These are phyloP conservation scores for Pao palembangensis DNA, from an alignment of 2,113 vertebrate genomes.

Conservation along the genomic window DNA sequence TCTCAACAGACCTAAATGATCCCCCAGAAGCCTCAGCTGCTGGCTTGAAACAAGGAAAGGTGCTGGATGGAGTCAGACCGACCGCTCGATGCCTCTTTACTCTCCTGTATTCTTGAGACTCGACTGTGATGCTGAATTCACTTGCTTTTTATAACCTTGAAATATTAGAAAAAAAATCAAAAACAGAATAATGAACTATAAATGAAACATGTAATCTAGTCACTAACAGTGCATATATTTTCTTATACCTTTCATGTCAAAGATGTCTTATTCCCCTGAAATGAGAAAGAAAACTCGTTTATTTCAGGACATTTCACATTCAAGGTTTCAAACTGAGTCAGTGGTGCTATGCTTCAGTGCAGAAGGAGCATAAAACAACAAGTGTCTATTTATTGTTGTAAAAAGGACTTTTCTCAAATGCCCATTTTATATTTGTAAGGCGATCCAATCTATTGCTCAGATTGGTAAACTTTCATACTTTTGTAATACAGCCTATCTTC, in stretches of 20 bases:
- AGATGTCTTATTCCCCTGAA: conserved; percentile 92
- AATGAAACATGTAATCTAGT: conserved; percentile 71
- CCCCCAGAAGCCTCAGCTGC: conserved; percentile 41
- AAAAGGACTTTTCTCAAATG: conserved; percentile 81
- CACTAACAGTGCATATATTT: conserved; percentile 79
- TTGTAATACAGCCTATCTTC: conserved; percentile 62
- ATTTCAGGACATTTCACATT: conserved; percentile 87
- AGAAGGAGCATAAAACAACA: conserved; percentile 80
- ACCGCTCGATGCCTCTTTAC: conserved; percentile 55
- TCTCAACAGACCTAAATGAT: conserved; percentile 88
- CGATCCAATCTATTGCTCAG: conserved; percentile 82
- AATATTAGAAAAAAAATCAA: conserved; percentile 45
- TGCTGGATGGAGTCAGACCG: conserved; percentile 55
- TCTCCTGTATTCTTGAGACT: conserved; percentile 62
- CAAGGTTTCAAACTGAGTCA: conserved; percentile 87
- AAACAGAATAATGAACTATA: conserved; percentile 57
- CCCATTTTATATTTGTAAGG: conserved; percentile 87
- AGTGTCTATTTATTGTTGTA: conserved; percentile 88
- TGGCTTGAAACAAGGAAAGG: conserved; percentile 35
- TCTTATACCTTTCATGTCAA: conserved; percentile 84
- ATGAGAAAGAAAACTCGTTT: conserved; percentile 69
- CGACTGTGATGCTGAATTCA: conserved; percentile 71
- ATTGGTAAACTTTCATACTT: conserved; percentile 68
- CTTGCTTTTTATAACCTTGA: conserved; percentile 60
- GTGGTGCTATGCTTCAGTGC: conserved; percentile 89